Conservation (phyloP, 2,797 vertebrate species). For the Protonibea diacanthus region DNA sequence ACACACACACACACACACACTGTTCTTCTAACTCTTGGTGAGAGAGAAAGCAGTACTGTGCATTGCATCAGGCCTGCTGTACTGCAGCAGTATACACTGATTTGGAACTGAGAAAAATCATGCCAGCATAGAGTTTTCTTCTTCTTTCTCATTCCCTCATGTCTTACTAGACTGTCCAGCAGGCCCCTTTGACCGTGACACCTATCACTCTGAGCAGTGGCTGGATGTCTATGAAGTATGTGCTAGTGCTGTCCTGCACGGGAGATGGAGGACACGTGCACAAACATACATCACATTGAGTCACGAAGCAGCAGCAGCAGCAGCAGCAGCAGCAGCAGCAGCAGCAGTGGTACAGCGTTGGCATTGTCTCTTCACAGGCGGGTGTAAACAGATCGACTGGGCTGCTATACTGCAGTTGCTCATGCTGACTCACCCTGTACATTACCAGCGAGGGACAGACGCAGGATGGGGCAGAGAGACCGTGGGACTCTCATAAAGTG, state of each 20-base stretch:
- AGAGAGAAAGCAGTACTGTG: slow-evolving; percentile 23
- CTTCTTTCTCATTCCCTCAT: slow-evolving; percentile 15
- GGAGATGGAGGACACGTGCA: slow-evolving; percentile 41
- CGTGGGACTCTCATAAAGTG: slow-evolving; percentile 40
- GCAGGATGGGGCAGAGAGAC: slow-evolving; percentile 39
- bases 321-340: slow-evolving; percentile 27
- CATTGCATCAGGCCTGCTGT: slow-evolving; percentile 27
- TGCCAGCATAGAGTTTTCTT: background rate
- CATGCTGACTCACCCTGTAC: slow-evolving; percentile 82
- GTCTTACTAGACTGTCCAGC: slow-evolving; percentile 41
- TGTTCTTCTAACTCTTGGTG: slow-evolving; percentile 15
- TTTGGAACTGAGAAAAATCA: slow-evolving; percentile 28
- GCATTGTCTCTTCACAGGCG: slow-evolving; percentile 64
- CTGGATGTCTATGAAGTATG: slow-evolving; percentile 34
- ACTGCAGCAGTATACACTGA: slow-evolving; percentile 34
- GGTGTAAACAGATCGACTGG: slow-evolving; percentile 74
- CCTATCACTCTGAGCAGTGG: slow-evolving; percentile 53
- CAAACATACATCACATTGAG: slow-evolving; percentile 34
- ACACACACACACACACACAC: slow-evolving; percentile 9
- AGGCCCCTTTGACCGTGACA: slow-evolving; percentile 54
- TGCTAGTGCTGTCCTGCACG: slow-evolving; percentile 14
- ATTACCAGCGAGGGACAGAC: slow-evolving; percentile 57
- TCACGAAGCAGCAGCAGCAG: slow-evolving; percentile 45
- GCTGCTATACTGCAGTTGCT: slow-evolving; percentile 68
- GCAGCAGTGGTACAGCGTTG: slow-evolving; percentile 30